Base-by-base conservation (phyloP, 2,113 vertebrate genomes). In the Mystacornis crossleyi region DNA sequence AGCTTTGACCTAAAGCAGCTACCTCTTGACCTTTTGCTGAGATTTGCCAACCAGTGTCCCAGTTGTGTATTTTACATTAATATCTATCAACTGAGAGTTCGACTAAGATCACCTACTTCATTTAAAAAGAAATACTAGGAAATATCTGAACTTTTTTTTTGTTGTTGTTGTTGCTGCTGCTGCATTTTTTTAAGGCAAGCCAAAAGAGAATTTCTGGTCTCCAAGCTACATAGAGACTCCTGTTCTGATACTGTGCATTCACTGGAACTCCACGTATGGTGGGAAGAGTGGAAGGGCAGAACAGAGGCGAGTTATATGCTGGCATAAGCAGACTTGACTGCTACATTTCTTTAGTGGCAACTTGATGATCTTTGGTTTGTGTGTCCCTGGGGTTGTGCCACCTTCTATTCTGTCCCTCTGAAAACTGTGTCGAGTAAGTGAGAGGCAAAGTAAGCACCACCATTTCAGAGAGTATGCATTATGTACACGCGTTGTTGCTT, bases 121-220 rank as follows among this genome's bases (percentile, higher is more conserved):
- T 70, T 94, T 93, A 69, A n/a, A 85, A 80, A 58, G 20, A 80
- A 96, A 78, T 38, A 53, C 38, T 85, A 72, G 42, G 51, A 91
- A 85, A 75, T 50, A 81, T 9, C 14, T n/a, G 72, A 85, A 64
- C 11, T 6, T 4, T 48, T 48, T 48, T 25, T 3, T 53, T 57
- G 28, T 6, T 34, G 14, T n/a, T 51, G 14, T 34, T 45, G 18
- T 9, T 28, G 24, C 17, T 64, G 25, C 28, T 28, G 24, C 17
- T 64, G 25, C 28, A 36, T 29, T 48, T 55, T 25, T 42, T 70
- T 42, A 61, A 90, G 80, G 82, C 95, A 90, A 92, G 79, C 61
- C 90, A 62, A 69, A 96, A 91, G 88, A 78, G 79, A 83, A 92
- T 72, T 75, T 61, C 54, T 84, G 31, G n/a, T 77, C 60, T 80